Evolutionary conservation across 2,113 vertebrate species (phyloP).

Genomic region (Myiozetetes cayanensis): DNA sequence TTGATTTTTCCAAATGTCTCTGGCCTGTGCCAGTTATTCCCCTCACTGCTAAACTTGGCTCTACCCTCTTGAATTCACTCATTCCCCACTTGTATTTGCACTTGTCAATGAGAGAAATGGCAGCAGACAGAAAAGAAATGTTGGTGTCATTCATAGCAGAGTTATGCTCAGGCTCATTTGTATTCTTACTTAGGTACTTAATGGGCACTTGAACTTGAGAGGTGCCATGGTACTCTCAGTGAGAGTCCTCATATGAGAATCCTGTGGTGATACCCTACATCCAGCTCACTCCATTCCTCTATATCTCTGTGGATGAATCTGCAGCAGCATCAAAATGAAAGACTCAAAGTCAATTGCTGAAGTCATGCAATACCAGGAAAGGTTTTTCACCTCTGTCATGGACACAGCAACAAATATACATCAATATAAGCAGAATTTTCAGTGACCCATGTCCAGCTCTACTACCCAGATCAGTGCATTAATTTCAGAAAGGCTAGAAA

Average conservation of each 20-base stretch:
- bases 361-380: not conserved
- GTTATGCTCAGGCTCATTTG: not conserved
- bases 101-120: not conserved
- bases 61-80: not conserved
- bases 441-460: not conserved
- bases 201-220: not conserved
- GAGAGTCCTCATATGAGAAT: not conserved
- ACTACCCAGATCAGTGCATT: not conserved
- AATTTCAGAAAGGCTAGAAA: conserved; percentile 1
- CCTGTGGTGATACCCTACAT: not conserved
- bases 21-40: not conserved
- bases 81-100: not conserved
- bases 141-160: not conserved
- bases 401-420: not conserved
- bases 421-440: not conserved
- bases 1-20: not conserved
- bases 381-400: not conserved
- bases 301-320: not conserved
- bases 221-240: not conserved
- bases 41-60: not conserved
- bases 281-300: not conserved
- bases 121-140: not conserved
- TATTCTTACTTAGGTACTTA: not conserved
- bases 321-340: not conserved
- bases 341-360: not conserved